Percentiles rank a stretch among this genome's conserved stretches.
Evolutionary conservation across 2,113 vertebrate species (phyloP).

Genomic region (Poeciliopsis turrubarensis): DNA sequence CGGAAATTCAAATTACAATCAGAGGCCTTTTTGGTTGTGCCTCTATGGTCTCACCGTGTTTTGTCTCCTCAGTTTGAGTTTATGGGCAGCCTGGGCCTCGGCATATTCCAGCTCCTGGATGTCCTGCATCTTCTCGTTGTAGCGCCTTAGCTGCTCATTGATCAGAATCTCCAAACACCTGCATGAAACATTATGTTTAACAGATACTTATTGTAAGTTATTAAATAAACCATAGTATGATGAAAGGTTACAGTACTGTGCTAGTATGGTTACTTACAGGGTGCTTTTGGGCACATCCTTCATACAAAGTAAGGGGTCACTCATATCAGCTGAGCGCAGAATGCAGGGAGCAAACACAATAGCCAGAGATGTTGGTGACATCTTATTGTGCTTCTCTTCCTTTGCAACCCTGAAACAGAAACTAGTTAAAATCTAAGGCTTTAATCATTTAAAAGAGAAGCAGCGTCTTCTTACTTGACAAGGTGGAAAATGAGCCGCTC

Average conservation of each 20-base stretch:
- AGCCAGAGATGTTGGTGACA: conserved; percentile 89
- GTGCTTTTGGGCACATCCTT: conserved; percentile 93
- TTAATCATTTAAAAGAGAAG: neutral
- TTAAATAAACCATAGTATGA: neutral
- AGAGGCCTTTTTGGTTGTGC: neutral
- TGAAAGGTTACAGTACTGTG: neutral
- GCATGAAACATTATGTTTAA: conserved; percentile 14
- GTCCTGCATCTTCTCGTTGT: conserved; percentile 93
- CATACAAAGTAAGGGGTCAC: conserved; percentile 91
- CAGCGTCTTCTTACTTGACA: conserved; percentile 84
- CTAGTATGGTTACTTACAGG: conserved; percentile 80
- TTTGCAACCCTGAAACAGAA: conserved; percentile 85
- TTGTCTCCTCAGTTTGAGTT: conserved; percentile 87
- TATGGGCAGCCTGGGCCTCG: conserved; percentile 85
- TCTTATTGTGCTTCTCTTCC: conserved; percentile 92
- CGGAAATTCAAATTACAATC: neutral
- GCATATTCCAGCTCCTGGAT: conserved; percentile 91
- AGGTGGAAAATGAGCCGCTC: conserved; percentile 96
- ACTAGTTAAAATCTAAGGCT: neutral
- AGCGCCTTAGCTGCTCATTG: conserved; percentile 90
- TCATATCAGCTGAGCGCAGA: conserved; percentile 86
- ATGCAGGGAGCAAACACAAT: conserved; percentile 97
- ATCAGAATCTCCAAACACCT: conserved; percentile 96
- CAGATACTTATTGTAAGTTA: neutral
- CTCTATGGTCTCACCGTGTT: conserved; percentile 79